A percentile compares a stretch with the other conserved stretches of the same genome.
These are phyloP conservation scores for Eupristina koningsbergeri DNA, from an alignment of 1,140 invertebrate species.

Conservation along the genomic window DNA sequence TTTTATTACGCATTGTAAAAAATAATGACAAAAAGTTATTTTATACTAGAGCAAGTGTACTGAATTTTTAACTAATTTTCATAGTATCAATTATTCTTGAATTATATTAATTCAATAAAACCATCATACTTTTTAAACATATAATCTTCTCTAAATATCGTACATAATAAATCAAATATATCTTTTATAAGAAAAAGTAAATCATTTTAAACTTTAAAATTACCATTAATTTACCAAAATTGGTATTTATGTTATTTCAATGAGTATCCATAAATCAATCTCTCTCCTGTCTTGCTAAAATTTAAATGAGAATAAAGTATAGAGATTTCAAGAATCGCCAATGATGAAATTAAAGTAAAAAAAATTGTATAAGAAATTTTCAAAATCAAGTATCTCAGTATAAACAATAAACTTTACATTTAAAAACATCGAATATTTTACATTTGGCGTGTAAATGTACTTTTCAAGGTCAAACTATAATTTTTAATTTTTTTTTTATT, in stretches of 20 bases:
- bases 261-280: background rate
- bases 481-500: too few relatives aligned
- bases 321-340: background rate
- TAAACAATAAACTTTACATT: too few relatives aligned
- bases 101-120: background rate
- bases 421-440: too few relatives aligned
- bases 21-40: too few relatives aligned
- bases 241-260: background rate
- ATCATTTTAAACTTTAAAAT: background rate
- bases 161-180: background rate
- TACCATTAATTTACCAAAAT: background rate
- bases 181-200: background rate
- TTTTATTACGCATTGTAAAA: too few relatives aligned
- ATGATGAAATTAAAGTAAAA: background rate
- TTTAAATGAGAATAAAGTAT: background rate
- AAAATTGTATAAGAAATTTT: background rate
- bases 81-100: background rate
- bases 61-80: too few relatives aligned
- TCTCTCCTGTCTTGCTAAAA: background rate
- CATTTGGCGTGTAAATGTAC: too few relatives aligned
- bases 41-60: too few relatives aligned
- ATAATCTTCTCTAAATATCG: background rate
- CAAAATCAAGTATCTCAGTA: too few relatives aligned
- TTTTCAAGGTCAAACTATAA: too few relatives aligned
- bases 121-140: background rate